Evolutionary conservation across 2,888 invertebrate species (phyloP).

Genomic region (Capitulum mitella): DNA sequence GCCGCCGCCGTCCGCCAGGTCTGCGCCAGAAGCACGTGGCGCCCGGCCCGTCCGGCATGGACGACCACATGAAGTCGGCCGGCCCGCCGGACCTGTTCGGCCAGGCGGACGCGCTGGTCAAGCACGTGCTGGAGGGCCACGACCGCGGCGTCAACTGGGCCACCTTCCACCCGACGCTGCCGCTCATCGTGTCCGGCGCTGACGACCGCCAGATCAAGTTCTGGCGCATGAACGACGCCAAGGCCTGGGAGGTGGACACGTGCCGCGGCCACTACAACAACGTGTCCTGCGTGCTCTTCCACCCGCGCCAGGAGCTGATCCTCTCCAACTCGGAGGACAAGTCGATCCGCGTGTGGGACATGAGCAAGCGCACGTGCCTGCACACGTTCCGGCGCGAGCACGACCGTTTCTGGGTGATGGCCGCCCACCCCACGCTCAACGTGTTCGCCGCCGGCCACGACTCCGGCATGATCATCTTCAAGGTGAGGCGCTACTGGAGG

Average conservation of each 20-base stretch:
- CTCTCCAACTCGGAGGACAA: slow-evolving; percentile 69
- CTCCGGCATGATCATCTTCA: slow-evolving; percentile 89
- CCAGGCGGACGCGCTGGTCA: slow-evolving; percentile 84
- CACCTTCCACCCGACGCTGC: slow-evolving; percentile 87
- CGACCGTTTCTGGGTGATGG: slow-evolving; percentile 95
- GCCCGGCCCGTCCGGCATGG: slow-evolving; percentile 77
- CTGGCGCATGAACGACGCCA: slow-evolving; percentile 98
- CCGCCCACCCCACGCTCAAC: slow-evolving; percentile 89
- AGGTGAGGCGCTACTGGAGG: too few relatives aligned
- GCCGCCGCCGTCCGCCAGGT: slow-evolving; percentile 45
- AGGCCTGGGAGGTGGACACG: slow-evolving; percentile 98
- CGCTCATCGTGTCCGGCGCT: slow-evolving; percentile 94
- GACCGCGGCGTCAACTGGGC: slow-evolving; percentile 99
- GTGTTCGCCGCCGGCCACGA: slow-evolving; percentile 99
- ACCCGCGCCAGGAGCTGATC: slow-evolving; percentile 92
- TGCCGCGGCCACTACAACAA: slow-evolving; percentile 99
- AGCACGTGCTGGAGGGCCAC: slow-evolving; percentile 84
- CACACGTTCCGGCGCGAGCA: slow-evolving; percentile 90
- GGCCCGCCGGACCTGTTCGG: slow-evolving; percentile 83
- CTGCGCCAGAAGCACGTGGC: slow-evolving; percentile 95
- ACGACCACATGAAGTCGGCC: slow-evolving; percentile 54
- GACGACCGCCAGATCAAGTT: slow-evolving; percentile 96
- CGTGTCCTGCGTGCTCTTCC: slow-evolving; percentile 94
- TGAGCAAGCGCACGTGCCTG: slow-evolving; percentile 85
- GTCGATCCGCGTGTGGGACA: slow-evolving; percentile 80